These are phyloP conservation scores for Mycalesis mineus DNA, from an alignment of 2,888 invertebrate species.

Conservation along the genomic window DNA sequence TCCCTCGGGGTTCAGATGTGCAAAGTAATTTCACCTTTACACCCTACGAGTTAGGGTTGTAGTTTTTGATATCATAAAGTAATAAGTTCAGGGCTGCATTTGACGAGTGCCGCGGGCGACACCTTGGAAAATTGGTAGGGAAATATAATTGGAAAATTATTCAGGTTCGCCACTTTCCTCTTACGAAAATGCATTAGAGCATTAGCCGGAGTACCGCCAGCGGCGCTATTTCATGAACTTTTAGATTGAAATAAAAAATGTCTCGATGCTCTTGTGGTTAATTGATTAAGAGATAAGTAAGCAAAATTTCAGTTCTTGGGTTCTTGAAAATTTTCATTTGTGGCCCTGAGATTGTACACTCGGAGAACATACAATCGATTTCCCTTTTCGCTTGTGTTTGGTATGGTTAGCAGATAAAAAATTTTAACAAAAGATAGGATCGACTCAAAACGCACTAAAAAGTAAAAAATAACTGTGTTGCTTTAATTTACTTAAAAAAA, in stretches of 20 bases:
- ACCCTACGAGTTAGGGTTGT: conserved; percentile 9
- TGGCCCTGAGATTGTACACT: too few species aligned
- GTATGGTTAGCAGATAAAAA: too few species aligned
- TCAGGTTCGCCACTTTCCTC: conserved; percentile 64
- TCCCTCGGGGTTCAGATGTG: conserved; percentile 1
- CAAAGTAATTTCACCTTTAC: conserved; percentile 18
- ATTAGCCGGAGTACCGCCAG: conserved; percentile 34
- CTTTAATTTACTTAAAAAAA: too few species aligned
- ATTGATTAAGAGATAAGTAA: too few species aligned
- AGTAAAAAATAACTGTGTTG: too few species aligned
- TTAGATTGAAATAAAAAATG: conserved; percentile 31
- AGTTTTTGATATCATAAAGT: conserved; percentile 11
- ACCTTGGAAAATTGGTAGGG: conserved; percentile 77
- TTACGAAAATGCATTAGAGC: conserved; percentile 39
- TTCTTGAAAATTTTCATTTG: too few species aligned
- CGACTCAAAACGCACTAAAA: too few species aligned
- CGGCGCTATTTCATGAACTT: conserved; percentile 27
- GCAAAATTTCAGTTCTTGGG: too few species aligned
- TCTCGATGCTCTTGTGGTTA: too few species aligned
- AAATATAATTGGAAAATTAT: conserved; percentile 79
- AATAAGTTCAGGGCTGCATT: conserved; percentile 55
- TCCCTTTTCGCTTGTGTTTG: too few species aligned
- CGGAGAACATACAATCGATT: too few species aligned
- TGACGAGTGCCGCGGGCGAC: conserved; percentile 76
- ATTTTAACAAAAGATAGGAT: too few species aligned